phyloP scores from a whole-genome alignment of 2,113 vertebrate species.

The Carollia perspicillata region DNA sequence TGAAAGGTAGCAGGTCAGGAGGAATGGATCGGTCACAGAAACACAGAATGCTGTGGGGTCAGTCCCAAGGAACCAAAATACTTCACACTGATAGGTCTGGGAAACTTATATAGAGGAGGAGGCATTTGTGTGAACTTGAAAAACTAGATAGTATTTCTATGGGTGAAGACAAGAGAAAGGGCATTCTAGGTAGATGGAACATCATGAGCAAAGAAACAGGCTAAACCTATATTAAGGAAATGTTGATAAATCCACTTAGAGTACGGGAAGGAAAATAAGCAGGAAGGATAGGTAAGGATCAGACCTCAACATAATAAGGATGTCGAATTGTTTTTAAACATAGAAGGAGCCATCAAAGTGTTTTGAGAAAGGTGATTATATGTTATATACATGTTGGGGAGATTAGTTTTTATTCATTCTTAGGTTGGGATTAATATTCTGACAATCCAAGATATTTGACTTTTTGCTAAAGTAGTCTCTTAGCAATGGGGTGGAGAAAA shows the following conservation, averaged over 20 bases:
- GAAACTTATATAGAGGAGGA: neutral
- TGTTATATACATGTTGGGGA: neutral
- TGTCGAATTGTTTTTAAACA: neutral
- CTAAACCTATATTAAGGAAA: neutral
- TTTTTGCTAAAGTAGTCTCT: neutral
- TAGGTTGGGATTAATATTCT: neutral
- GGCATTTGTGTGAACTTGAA: neutral
- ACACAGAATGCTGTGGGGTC: neutral
- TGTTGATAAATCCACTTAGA: neutral
- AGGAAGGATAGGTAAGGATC: neutral
- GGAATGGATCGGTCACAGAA: neutral
- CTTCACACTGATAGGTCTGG: neutral
- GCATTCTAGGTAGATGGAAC: neutral
- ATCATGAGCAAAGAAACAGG: neutral
- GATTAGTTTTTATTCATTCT: neutral
- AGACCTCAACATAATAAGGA: neutral
- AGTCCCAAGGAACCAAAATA: neutral
- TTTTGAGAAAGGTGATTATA: neutral
- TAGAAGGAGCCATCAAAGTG: neutral
- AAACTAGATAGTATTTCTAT: neutral
- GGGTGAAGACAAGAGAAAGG: neutral
- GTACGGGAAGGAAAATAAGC: neutral
- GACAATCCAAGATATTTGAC: neutral
- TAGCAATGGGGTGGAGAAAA: neutral
- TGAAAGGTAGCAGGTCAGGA: neutral